A percentile compares a stretch with the other conserved stretches of the same genome.
These are phyloP conservation scores for Erpobdella octoculata DNA, from an alignment of 2,888 invertebrate genomes.

Conservation along the genomic window DNA sequence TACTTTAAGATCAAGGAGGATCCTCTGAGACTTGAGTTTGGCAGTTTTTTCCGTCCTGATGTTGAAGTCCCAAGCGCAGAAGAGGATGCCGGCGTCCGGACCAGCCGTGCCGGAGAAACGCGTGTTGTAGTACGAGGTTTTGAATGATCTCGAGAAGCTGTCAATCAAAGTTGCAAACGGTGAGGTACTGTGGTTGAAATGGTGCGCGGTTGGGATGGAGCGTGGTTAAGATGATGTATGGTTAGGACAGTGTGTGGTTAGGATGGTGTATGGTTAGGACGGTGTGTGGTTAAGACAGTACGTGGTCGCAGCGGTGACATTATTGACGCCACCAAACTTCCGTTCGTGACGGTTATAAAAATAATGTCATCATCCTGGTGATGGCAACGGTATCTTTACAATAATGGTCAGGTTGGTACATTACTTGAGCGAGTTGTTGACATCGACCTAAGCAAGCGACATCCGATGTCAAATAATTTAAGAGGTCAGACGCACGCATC, in stretches of 20 bases:
- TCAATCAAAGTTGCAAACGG: too few relatives aligned
- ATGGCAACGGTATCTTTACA: too few relatives aligned
- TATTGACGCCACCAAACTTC: too few relatives aligned
- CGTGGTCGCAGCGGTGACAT: too few relatives aligned
- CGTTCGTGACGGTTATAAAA: too few relatives aligned
- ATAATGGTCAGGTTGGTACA: too few relatives aligned
- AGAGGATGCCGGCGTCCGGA: background rate
- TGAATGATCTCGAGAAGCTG: constrained; percentile 11
- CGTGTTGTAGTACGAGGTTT: constrained; percentile 5
- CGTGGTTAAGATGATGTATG: background rate
- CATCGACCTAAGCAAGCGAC: too few relatives aligned
- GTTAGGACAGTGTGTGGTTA: background rate
- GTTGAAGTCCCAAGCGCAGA: constrained; percentile 15
- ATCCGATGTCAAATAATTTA: too few relatives aligned
- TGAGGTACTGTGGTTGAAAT: too few relatives aligned
- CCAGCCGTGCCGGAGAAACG: background rate
- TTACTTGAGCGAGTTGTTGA: too few relatives aligned
- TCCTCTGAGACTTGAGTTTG: background rate
- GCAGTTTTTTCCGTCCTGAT: background rate
- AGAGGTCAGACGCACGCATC: background rate
- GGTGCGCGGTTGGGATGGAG: too few relatives aligned
- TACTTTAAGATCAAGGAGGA: constrained; percentile 11
- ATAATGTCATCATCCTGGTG: too few relatives aligned
- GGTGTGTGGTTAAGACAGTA: background rate
- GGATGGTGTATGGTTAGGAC: background rate